A percentile compares a stretch with the other conserved stretches of the same genome.
These are phyloP conservation scores for Psilopogon haemacephalus DNA, from an alignment of 2,113 vertebrate species.

Conservation along the genomic window DNA sequence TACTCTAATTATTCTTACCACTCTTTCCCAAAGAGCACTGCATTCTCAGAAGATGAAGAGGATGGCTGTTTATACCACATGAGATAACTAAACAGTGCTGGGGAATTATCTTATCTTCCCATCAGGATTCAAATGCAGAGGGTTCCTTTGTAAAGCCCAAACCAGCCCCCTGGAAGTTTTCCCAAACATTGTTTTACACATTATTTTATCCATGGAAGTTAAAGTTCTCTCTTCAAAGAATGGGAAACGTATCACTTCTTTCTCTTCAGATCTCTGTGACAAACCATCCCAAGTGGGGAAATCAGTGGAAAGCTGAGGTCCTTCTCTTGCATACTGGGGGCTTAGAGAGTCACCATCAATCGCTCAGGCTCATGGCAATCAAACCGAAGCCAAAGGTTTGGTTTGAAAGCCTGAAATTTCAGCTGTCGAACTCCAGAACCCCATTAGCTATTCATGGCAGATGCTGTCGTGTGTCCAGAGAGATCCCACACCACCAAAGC, in stretches of 20 bases:
- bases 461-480: fast-evolving
- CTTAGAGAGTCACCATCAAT: background rate
- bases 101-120: conserved; percentile 53
- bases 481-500: background rate
- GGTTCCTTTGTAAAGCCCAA: conserved; percentile 49
- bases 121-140: conserved; percentile 16
- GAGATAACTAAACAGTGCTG: conserved; percentile 36
- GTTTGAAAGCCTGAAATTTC: background rate
- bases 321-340: background rate
- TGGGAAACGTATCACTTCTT: conserved; percentile 8
- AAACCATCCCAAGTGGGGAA: background rate
- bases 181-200: conserved; percentile 61
- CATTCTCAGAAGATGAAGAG: conserved; percentile 52
- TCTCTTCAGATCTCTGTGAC: background rate
- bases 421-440: background rate
- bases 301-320: background rate
- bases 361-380: fast-evolving
- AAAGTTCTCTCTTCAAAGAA: conserved; percentile 60
- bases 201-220: conserved; percentile 53
- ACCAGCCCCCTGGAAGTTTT: conserved; percentile 59
- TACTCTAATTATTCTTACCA: background rate
- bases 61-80: conserved; percentile 7
- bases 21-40: background rate
- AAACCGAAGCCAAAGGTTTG: background rate
- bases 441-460: background rate